Conservation (phyloP, 2,797 vertebrate genomes). For the Anguilla obscura region DNA sequence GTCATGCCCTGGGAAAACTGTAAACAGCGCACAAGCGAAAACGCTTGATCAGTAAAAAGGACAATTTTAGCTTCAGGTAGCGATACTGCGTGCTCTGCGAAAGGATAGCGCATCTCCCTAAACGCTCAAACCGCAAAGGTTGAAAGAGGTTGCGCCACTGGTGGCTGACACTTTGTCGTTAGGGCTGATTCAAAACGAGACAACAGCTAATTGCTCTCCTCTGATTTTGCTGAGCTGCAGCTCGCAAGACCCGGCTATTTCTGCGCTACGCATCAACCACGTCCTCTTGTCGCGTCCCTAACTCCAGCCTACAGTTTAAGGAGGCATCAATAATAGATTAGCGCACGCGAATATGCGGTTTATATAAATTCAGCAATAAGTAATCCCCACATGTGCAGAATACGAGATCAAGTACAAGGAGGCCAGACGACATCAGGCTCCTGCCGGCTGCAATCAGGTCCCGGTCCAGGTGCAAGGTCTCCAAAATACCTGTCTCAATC, state of each 20-base stretch:
- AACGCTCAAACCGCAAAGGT: background rate
- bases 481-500: background rate
- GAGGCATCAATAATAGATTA: slow-evolving; percentile 14
- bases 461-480: background rate
- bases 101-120: background rate
- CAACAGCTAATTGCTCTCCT: background rate
- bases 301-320: no score
- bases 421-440: background rate
- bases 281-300: background rate
- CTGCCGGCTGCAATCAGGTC: background rate
- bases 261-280: background rate
- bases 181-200: slow-evolving; percentile 20
- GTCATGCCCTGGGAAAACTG: background rate
- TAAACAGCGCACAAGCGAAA: background rate
- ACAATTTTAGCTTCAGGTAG: background rate
- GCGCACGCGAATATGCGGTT: background rate
- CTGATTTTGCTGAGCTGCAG: background rate
- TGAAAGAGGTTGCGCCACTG: background rate
- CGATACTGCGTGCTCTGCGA: background rate
- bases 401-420: background rate
- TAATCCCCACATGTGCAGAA: background rate
- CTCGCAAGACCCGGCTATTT: no score
- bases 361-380: background rate
- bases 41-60: background rate
- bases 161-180: background rate